Base-by-base conservation (phyloP, 1,140 invertebrate species). In the Colletes gigas region DNA sequence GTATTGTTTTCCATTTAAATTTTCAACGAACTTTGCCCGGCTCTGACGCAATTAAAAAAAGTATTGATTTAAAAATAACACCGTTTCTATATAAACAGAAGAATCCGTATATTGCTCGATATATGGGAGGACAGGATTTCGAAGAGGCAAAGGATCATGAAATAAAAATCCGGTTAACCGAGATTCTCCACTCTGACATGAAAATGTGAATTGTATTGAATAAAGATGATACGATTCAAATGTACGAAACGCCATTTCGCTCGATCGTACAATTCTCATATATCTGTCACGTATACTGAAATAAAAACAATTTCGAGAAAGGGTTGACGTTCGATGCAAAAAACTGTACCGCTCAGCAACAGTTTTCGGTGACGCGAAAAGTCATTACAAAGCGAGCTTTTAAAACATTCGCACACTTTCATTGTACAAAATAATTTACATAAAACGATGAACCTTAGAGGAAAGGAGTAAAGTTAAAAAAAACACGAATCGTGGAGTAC, bases 281-380 rank as follows among this genome's bases (percentile, higher is more conserved):
- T 12, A 17, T 12, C 54, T 39, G 60, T 78, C 71, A 82, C 60
- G 66, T 67, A 71, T 67, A 52, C 21, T 21, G 47, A 15, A 15
- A 6, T 30, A 21, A 14, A 4, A 19, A 44, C 12, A 54, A 62
- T 54, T 19, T n/a, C 30, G 10, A 66, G 41, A 47, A 39, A 65
- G 44, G 19, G 5, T 21, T 12, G n/a, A 59, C 8, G 19, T 8
- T 66, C 30, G 17, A 30, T 14, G 65, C 10, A 57, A 74, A 67
- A 30, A 47, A 15, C 47, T 75, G 10, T 59, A 59, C 57, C n/a
- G n/a, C 15, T 5, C 30, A 30, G 30, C 30, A 30, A 30, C 30
- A 30, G 30, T 30, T 30, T 30, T 30, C 30, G 30, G 2, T 30
- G 30, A 30, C 30, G 30, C 30, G 30, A 30, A 30, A 30, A 30